Percentiles rank a stretch among this genome's conserved stretches.
Evolutionary conservation across 2,888 invertebrate species (phyloP).

Genomic region (Drosophila paramelanica): DNA sequence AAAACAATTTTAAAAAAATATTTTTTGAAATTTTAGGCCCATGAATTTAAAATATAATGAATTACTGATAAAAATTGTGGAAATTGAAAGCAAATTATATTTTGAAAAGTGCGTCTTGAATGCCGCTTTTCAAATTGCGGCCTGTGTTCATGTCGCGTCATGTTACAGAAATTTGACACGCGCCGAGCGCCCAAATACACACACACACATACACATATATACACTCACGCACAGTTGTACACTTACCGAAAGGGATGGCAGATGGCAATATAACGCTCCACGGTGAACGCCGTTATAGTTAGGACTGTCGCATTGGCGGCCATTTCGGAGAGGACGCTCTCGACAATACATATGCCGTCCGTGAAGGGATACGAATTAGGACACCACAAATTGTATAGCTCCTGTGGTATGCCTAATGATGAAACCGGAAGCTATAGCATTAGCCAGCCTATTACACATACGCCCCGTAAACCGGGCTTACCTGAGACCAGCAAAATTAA

Average conservation of each 20-base stretch:
- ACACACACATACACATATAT: background rate
- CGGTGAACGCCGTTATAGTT: conserved; percentile 94
- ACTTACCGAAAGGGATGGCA: conserved; percentile 90
- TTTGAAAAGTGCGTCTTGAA: background rate
- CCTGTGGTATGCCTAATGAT: conserved; percentile 89
- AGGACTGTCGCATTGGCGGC: conserved; percentile 93
- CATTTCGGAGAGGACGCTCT: conserved; percentile 93
- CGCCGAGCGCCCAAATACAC: background rate
- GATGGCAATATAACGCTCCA: conserved; percentile 94
- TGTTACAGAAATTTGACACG: background rate
- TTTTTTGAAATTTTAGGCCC: too few species aligned
- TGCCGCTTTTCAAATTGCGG: background rate
- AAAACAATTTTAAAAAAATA: too few species aligned
- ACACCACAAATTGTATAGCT: conserved; percentile 91
- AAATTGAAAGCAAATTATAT: background rate
- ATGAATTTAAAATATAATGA: too few species aligned
- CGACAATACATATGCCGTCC: conserved; percentile 90
- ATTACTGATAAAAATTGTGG: too few species aligned
- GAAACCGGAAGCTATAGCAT: conserved; percentile 14
- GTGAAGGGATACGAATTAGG: conserved; percentile 91
- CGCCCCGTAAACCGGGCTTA: conserved; percentile 78
- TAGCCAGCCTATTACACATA: conserved; percentile 39
- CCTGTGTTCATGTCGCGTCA: too few species aligned
- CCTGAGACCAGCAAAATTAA: conserved; percentile 91
- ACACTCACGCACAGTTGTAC: background rate